These are phyloP conservation scores for Drosophila sp. DNA, from an alignment of 1,140 invertebrate species.

Conservation along the genomic window DNA sequence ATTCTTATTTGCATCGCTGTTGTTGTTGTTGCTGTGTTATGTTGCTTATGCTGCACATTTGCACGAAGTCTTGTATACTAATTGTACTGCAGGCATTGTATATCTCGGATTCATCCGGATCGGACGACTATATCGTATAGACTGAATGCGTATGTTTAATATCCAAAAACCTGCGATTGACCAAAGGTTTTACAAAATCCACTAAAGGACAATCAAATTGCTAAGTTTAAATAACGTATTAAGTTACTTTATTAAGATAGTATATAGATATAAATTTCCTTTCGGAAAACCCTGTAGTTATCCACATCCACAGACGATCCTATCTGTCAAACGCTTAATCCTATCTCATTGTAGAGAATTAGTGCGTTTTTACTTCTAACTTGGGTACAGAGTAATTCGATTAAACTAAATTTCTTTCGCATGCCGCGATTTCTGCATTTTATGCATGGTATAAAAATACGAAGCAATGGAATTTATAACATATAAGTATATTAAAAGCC, in stretches of 20 bases:
- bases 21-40: slow-evolving; percentile 33
- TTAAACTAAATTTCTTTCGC: too few species aligned
- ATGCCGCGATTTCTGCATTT: too few species aligned
- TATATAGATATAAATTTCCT: not conserved
- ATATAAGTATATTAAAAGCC: not conserved
- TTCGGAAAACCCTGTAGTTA: too few species aligned
- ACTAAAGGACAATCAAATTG: slow-evolving; percentile 2
- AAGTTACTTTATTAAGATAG: not conserved
- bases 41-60: not conserved
- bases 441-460: too few species aligned
- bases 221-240: not conserved
- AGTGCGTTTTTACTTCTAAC: too few species aligned
- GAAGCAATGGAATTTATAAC: slow-evolving; percentile 1
- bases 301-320: too few species aligned
- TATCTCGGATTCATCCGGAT: too few species aligned
- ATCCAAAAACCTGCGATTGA: not conserved
- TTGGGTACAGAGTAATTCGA: too few species aligned
- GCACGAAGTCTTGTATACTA: too few species aligned
- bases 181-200: slow-evolving; percentile 1
- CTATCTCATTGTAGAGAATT: not conserved
- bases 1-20: slow-evolving; percentile 18
- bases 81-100: too few species aligned
- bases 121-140: too few species aligned
- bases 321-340: not conserved
- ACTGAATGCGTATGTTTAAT: slow-evolving; percentile 8